phyloP scores from a whole-genome alignment of 2,113 vertebrate species.

The Trochalopteron elliotii region DNA sequence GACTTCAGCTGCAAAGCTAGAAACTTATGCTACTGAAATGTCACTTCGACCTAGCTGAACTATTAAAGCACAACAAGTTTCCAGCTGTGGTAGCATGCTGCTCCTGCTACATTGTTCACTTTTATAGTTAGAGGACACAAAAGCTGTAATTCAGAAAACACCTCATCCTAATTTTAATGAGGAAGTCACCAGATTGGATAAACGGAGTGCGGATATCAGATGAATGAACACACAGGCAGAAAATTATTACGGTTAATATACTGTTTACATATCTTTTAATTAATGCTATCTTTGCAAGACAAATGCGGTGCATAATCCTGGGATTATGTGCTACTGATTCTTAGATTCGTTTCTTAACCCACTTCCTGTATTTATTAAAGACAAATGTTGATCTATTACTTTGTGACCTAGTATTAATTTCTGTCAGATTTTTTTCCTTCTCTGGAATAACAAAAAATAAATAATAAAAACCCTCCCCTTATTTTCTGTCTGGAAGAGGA shows the following conservation, averaged over 20 bases:
- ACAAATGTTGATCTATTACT: not conserved
- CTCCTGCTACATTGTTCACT: not conserved
- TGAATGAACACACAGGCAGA: not conserved
- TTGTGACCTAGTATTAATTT: not conserved
- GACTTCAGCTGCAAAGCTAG: not conserved
- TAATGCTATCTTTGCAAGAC: constrained; percentile 4
- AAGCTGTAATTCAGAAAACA: not conserved
- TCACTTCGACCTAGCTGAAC: not conserved
- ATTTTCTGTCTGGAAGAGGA: not conserved
- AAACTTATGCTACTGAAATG: not conserved
- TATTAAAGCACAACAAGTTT: not conserved
- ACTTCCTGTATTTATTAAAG: not conserved
- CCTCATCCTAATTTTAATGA: not conserved
- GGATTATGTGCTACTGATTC: constrained; percentile 22
- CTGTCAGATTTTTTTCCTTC: not conserved
- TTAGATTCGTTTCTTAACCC: not conserved
- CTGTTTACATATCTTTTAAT: constrained; percentile 37
- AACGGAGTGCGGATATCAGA: not conserved
- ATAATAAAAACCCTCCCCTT: no score
- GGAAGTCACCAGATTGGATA: not conserved
- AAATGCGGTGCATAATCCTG: constrained; percentile 1
- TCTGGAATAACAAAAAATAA: not conserved
- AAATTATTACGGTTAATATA: constrained; percentile 7
- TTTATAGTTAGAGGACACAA: constrained; percentile 2
- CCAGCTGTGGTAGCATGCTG: not conserved